Evolutionary conservation across 2,888 invertebrate genomes (phyloP).

Genomic region (Metopia argyrocephala): DNA sequence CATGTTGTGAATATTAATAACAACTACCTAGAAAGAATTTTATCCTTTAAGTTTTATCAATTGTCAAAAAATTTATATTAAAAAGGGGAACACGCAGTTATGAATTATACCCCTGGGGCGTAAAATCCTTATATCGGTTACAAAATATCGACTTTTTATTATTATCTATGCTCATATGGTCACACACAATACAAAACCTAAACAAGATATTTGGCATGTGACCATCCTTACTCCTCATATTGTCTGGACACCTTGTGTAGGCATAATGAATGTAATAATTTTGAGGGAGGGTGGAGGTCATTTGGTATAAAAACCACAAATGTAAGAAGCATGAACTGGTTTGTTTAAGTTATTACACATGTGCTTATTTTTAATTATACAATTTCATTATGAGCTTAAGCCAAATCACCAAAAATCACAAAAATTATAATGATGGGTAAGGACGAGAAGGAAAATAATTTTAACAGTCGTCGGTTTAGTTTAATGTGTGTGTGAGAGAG

Average conservation of each 20-base stretch:
- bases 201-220: slow-evolving; percentile 51
- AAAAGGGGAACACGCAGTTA: slow-evolving; percentile 66
- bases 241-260: slow-evolving; percentile 18
- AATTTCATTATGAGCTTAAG: slow-evolving; percentile 64
- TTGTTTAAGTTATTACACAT: slow-evolving; percentile 70
- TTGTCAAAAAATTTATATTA: slow-evolving; percentile 65
- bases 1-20: slow-evolving; percentile 13
- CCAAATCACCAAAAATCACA: slow-evolving; percentile 20
- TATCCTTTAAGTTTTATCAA: slow-evolving; percentile 70
- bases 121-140: slow-evolving; percentile 69
- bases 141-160: slow-evolving; percentile 41
- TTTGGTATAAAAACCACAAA: slow-evolving; percentile 25
- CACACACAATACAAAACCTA: slow-evolving; percentile 59
- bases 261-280: slow-evolving; percentile 4
- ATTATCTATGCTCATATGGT: slow-evolving; percentile 50
- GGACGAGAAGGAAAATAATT: slow-evolving; percentile 8
- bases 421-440: neutral
- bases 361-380: slow-evolving; percentile 76
- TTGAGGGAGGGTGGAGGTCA: slow-evolving; percentile 58
- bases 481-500: neutral
- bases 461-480: neutral
- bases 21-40: slow-evolving; percentile 57
- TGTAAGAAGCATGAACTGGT: slow-evolving; percentile 28
- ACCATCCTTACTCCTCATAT: slow-evolving; percentile 30
- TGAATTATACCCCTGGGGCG: slow-evolving; percentile 75